Evolutionary conservation across 2,113 vertebrate species (phyloP), one percentile per base, ranked within the genome.

Genomic region (Phasianus colchicus): DNA sequence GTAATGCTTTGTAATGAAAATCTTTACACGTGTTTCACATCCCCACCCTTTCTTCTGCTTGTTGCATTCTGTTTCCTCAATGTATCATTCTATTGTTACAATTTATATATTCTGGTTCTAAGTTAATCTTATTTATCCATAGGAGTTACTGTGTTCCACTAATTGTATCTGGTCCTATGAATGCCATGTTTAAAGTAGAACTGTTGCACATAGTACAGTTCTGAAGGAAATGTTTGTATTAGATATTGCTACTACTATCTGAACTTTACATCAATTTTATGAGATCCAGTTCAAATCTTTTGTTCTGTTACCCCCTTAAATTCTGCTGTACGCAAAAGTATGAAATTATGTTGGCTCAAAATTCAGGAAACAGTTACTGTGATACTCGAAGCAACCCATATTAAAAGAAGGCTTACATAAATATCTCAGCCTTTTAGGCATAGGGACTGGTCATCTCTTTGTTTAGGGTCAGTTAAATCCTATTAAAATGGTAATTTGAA

Each of bases 401-500:
- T 69, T 52, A 2, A 69, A 61, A 87, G 32, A 84, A 82, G 13
- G 15, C 10, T 84, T 89, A 57, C 7, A 61, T 65, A 78, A 86
- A 84, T 87, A 57, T 84, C 75, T 74, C 14, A 94, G 19, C 3
- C 25, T 92, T 87, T 89, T 69, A 89, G 74, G 11, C 32, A 48
- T 50, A 74, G n/a, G 4, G 21, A 5, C 38, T 81, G 61, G 77
- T n/a, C 83, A 8, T 87, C 34, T 38, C 64, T 91, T 91, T 32
- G 70, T 95, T 95, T 89, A 72, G 60, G 69, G 63, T 89, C 66
- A 92, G 27, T 38, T 70, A 58, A 92, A 87, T 83, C 27, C 22
- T 58, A 87, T 85, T 94, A 87, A 79, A 54, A 87, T 83, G 17
- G 20, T 94, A 69, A 61, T 15, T 48, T 16, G 65, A 87, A 87